These are phyloP conservation scores for Arnoldichthys spilopterus DNA, from an alignment of 2,797 vertebrate species.

Conservation along the genomic window DNA sequence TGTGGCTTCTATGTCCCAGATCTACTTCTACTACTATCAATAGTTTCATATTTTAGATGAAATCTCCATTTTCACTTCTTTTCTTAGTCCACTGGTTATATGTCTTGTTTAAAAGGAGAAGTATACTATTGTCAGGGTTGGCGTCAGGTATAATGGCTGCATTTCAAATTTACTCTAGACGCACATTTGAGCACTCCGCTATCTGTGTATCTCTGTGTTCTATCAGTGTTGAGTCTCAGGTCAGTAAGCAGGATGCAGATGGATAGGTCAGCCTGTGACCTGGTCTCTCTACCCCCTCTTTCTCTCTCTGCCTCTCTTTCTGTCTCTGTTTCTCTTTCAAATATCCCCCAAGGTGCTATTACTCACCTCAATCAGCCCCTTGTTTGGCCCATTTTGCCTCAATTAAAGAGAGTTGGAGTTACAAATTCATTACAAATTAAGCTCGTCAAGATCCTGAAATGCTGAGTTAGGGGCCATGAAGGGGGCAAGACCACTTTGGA, in stretches of 20 bases:
- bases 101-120: constrained; percentile 8
- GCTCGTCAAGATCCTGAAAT: constrained; percentile 77
- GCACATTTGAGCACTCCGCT: constrained; percentile 15
- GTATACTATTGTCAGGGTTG: not conserved
- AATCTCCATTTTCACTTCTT: not conserved
- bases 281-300: not conserved
- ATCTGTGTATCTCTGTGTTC: constrained; percentile 21
- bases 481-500: constrained; percentile 43
- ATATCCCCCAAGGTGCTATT: constrained; percentile 57
- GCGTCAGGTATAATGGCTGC: constrained; percentile 11
- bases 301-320: constrained; percentile 29
- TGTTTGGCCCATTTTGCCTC: constrained; percentile 71
- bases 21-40: not conserved
- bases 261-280: constrained; percentile 36
- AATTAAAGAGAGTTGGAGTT: constrained; percentile 78
- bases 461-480: constrained; percentile 54
- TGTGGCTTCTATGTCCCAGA: not conserved
- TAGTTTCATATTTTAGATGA: not conserved
- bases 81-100: not conserved
- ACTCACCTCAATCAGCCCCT: constrained; percentile 70
- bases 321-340: constrained; percentile 33
- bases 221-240: constrained; percentile 28
- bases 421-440: constrained; percentile 88
- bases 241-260: constrained; percentile 40
- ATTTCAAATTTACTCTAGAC: constrained; percentile 25